Percentiles rank a stretch among this genome's conserved stretches.
Conservation (phyloP, 2,113 vertebrate genomes). For the Atrichornis clamosus region DNA sequence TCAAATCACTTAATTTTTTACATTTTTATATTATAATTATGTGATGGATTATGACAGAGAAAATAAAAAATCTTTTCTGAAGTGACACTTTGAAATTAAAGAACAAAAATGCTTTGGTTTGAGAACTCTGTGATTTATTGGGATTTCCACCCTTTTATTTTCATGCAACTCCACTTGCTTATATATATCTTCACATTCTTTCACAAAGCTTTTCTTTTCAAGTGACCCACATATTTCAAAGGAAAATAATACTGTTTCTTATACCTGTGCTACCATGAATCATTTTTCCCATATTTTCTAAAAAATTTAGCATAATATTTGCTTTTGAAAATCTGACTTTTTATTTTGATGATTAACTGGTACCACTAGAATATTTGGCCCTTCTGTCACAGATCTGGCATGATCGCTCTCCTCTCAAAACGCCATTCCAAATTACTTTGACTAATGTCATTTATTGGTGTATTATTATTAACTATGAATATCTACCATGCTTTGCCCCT, state of each 20-base stretch:
- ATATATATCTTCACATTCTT: neutral
- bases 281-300: neutral
- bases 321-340: neutral
- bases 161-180: neutral
- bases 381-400: neutral
- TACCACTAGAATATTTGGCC: neutral
- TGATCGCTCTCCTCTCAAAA: neutral
- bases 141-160: neutral
- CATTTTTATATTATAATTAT: neutral
- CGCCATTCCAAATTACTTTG: neutral
- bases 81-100: neutral
- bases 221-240: neutral
- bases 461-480: neutral
- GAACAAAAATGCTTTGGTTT: neutral
- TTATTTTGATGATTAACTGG: neutral
- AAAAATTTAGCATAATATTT: neutral
- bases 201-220: neutral
- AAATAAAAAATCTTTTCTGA: neutral
- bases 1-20: neutral
- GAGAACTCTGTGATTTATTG: neutral
- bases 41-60: neutral
- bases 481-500: neutral
- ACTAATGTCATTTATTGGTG: neutral
- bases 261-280: rapidly evolving
- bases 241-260: neutral